Percentiles rank a stretch among this genome's conserved stretches.
Conservation (phyloP, 2,113 vertebrate species). For the Myotis davidii region DNA sequence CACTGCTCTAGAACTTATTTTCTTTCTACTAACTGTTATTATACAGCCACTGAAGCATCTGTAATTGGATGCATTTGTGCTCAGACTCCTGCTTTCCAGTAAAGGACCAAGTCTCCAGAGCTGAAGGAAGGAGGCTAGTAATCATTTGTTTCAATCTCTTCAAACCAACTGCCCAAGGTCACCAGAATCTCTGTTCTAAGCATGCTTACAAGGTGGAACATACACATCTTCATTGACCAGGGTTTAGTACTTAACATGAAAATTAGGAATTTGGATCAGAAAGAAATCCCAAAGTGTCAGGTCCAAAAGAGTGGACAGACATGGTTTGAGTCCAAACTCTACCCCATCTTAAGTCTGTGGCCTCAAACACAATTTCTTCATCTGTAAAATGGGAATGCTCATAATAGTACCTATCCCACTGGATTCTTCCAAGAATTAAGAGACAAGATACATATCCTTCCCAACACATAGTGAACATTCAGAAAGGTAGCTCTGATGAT, state of each 20-base stretch:
- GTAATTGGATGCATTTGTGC: neutral
- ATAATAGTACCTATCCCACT: neutral
- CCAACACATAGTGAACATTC: neutral
- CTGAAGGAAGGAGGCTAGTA: neutral
- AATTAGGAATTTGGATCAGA: neutral
- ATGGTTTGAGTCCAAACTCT: neutral
- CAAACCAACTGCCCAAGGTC: neutral
- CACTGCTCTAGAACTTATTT: neutral
- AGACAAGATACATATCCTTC: neutral
- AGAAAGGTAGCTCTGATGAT: neutral
- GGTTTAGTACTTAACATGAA: neutral
- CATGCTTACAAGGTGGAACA: neutral
- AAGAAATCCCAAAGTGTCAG: neutral
- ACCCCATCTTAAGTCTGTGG: neutral
- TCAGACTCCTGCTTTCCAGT: neutral
- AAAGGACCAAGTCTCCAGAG: neutral
- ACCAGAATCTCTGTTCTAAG: neutral
- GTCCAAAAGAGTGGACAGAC: neutral
- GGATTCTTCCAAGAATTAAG: neutral
- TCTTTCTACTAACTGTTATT: neutral
- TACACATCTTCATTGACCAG: neutral
- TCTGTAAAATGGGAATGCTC: neutral
- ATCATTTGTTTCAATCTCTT: constrained; percentile 38
- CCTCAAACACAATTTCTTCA: neutral
- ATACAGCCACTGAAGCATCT: neutral